These are phyloP conservation scores for Calcarius ornatus DNA, from an alignment of 2,113 vertebrate species.

Conservation along the genomic window DNA sequence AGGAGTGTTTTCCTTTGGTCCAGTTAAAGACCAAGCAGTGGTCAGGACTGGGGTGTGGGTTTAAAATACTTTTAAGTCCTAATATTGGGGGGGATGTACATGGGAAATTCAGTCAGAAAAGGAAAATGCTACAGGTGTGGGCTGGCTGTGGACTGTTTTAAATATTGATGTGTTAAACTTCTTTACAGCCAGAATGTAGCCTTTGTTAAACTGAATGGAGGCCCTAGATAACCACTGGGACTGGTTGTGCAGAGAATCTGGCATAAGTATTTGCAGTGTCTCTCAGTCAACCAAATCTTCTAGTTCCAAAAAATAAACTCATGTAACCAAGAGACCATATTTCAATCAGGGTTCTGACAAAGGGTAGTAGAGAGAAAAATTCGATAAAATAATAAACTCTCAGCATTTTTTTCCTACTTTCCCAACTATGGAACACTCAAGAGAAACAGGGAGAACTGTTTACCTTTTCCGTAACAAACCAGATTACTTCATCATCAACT, in stretches of 20 bases:
- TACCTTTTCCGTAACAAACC: background rate
- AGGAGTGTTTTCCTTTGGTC: accelerated
- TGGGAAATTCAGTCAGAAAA: background rate
- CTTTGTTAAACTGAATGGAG: background rate
- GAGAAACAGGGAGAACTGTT: background rate
- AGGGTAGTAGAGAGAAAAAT: background rate
- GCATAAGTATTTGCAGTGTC: background rate
- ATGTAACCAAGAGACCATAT: background rate
- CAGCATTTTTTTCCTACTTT: background rate
- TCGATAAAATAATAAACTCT: background rate
- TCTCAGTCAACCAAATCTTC: background rate
- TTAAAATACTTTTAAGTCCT: background rate
- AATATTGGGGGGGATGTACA: background rate
- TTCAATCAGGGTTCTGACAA: background rate
- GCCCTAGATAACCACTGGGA: background rate
- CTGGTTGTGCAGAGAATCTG: background rate
- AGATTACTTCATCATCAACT: background rate
- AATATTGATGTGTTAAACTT: background rate
- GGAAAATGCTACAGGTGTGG: background rate
- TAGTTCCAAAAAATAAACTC: background rate
- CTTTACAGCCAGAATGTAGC: background rate
- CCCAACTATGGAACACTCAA: background rate
- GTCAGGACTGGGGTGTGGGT: background rate
- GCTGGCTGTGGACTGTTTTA: background rate
- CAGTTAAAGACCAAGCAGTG: background rate